Evolutionary conservation across 2,888 invertebrate species (phyloP), one percentile per base, ranked within the genome.

Genomic region (Eristalinus aeneus): DNA sequence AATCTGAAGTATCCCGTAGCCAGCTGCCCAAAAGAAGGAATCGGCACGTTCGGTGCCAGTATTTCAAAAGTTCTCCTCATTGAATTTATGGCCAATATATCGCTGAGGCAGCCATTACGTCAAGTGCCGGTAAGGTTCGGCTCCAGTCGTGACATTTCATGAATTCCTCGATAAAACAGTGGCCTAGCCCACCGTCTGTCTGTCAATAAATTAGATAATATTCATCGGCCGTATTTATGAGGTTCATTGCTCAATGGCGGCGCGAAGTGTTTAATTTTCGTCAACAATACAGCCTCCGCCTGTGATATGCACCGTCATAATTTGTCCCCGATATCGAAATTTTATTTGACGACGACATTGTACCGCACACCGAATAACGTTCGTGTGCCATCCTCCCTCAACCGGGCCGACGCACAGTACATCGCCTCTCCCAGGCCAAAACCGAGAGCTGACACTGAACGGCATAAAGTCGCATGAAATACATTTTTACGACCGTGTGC

Each of bases 401-500:
- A 67, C n/a, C n/a, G n/a, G 56, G 39, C 54, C 39, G 63, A 34
- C 61, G 34, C 63, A 61, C 23, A 68, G 63, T 69, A 60, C 46
- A 64, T 46, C 16, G 46, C 60, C 56, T 23, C 64, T 16, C 27
- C 27, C 27, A 27, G 27, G 58, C 63, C 67, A 80, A 76, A 22
- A 27, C 54, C 65, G 46, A 63, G 58, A 65, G 65, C 39, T 78
- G 77, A 86, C 86, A 82, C 74, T 60, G 53, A 54, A 58, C 23
- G 69, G 61, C 61, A 32, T 77, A 77, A 78, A 83, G 46, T 46
- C 46, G 16, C 46, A 46, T 46, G 72, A 78, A 83, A 71, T 68
- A 83, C 72, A 16, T 46, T 46, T 79, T 87, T 79, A 87, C 63
- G 78, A 72, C 58, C 58, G 64, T 79, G 72, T 83, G 82, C 83